Conservation (phyloP, 2,888 invertebrate species). For the Busseola fusca region DNA sequence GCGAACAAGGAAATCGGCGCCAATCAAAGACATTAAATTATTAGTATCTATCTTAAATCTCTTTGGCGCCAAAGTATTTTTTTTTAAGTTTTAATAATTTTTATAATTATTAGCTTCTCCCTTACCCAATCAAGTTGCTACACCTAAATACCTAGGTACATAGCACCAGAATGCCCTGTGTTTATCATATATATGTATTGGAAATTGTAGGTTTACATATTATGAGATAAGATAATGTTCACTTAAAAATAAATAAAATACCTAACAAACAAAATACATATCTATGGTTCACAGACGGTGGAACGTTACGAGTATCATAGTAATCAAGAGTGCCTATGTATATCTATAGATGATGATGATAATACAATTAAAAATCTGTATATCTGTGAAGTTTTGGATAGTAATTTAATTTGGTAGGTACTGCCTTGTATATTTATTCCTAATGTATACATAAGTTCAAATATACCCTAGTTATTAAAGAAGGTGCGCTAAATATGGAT, state of each 20-base stretch:
- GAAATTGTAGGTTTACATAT: background rate
- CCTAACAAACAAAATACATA: background rate
- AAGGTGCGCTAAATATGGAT: background rate
- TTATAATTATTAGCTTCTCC: background rate
- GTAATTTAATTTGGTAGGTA: background rate
- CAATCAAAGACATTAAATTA: too few species aligned
- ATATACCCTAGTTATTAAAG: background rate
- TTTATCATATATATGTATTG: background rate
- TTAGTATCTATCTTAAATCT: too few species aligned
- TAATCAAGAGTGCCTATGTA: too few species aligned
- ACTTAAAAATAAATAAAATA: background rate
- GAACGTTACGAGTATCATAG: background rate
- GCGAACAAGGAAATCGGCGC: too few species aligned
- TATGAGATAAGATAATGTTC: slow-evolving; percentile 3
- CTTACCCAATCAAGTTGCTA: background rate
- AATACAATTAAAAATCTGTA: too few species aligned
- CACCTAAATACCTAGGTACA: background rate
- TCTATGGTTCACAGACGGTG: too few species aligned
- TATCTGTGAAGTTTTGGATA: background rate
- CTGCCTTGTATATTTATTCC: background rate
- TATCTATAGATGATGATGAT: background rate
- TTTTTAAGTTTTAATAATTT: background rate
- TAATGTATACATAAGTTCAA: background rate
- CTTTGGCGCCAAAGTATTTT: too few species aligned
- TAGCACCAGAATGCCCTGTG: slow-evolving; percentile 19